Evolutionary conservation across 2,888 invertebrate species (phyloP).

Genomic region (Gari tellinella): DNA sequence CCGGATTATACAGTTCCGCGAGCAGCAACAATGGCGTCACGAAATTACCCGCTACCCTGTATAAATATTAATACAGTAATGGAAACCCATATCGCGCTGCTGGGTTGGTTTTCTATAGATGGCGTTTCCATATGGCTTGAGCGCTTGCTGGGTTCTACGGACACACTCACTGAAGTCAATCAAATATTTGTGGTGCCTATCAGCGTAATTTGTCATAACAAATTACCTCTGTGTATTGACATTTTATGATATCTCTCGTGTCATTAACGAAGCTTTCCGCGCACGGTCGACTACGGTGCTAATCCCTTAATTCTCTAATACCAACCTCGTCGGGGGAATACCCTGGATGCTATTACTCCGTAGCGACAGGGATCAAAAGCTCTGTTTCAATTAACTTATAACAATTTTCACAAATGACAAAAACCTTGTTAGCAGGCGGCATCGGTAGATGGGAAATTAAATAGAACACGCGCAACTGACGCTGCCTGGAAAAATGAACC

Average conservation of each 20-base stretch:
- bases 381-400: slow-evolving; percentile 64
- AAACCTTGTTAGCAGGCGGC: slow-evolving; percentile 8
- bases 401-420: slow-evolving; percentile 42
- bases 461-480: no score
- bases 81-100: slow-evolving; percentile 41
- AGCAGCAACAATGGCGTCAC: background rate
- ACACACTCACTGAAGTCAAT: slow-evolving; percentile 52
- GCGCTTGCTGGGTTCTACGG: slow-evolving; percentile 42
- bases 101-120: slow-evolving; percentile 11
- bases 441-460: no score
- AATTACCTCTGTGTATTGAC: slow-evolving; percentile 63
- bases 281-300: slow-evolving; percentile 37
- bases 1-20: slow-evolving; percentile 4
- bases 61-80: slow-evolving; percentile 66
- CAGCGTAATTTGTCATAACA: slow-evolving; percentile 65
- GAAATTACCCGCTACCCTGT: slow-evolving; percentile 16
- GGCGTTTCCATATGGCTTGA: slow-evolving; percentile 38
- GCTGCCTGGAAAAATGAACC: no score
- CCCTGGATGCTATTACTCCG: slow-evolving; percentile 54
- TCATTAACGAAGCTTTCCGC: slow-evolving; percentile 51
- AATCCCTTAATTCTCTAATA: slow-evolving; percentile 60
- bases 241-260: slow-evolving; percentile 55
- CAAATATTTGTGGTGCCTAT: slow-evolving; percentile 64
- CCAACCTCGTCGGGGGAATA: slow-evolving; percentile 56
- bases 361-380: slow-evolving; percentile 61